phyloP scores from a whole-genome alignment of 1,140 invertebrate species.

The Rhopalosiphum padi region DNA sequence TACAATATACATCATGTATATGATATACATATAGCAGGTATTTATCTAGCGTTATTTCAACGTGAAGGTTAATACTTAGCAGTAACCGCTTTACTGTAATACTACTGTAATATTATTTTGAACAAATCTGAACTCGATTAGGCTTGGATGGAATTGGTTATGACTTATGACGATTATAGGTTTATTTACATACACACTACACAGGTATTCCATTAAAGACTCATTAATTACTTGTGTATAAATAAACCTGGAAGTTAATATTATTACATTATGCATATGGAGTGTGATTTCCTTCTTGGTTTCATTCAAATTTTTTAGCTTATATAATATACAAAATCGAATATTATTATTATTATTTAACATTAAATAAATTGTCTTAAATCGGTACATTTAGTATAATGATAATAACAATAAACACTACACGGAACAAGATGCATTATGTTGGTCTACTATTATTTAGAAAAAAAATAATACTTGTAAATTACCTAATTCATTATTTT shows the following conservation, averaged over 20 bases:
- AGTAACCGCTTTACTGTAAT: neutral
- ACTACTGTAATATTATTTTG: neutral
- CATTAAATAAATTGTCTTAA: neutral
- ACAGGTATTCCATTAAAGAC: neutral
- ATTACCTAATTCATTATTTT: neutral
- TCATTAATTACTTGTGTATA: neutral
- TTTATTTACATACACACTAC: neutral
- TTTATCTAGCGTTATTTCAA: neutral
- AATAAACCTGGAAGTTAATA: neutral
- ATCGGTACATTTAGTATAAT: neutral
- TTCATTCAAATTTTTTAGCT: neutral
- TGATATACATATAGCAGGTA: too few relatives aligned
- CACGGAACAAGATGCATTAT: neutral
- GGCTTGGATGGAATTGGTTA: neutral
- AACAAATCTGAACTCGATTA: neutral
- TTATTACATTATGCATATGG: neutral
- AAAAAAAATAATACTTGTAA: neutral
- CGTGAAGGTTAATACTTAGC: neutral
- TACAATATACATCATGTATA: neutral
- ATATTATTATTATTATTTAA: neutral
- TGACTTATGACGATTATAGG: neutral
- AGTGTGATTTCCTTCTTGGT: neutral
- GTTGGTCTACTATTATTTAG: neutral
- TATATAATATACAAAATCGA: neutral
- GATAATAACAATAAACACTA: neutral